Evolutionary conservation across 2,113 vertebrate species (phyloP).

Genomic region (Carollia perspicillata): DNA sequence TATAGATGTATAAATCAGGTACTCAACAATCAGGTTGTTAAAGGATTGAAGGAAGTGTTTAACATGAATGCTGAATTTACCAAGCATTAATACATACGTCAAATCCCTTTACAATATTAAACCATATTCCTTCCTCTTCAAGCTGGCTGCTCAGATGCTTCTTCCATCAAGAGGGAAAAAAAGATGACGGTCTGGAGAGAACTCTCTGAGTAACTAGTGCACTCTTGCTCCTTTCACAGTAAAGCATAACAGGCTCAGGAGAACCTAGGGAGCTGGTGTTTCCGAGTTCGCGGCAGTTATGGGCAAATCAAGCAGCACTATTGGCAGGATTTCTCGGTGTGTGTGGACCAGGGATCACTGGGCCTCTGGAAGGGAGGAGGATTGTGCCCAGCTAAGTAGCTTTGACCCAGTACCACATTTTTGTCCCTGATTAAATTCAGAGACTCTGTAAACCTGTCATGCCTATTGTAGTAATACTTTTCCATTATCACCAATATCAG

Average conservation of each 20-base stretch:
- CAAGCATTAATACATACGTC: neutral
- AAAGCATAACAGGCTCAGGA: neutral
- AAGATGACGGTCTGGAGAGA: neutral
- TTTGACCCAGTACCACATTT: neutral
- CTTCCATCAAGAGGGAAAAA: neutral
- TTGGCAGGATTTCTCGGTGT: neutral
- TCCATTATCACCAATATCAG: neutral
- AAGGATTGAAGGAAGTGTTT: constrained; percentile 42
- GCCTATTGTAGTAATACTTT: neutral
- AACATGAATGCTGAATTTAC: neutral
- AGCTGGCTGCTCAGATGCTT: neutral
- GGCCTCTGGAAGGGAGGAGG: neutral
- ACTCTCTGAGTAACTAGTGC: neutral
- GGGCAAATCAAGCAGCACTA: neutral
- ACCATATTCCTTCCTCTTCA: neutral
- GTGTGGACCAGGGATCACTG: neutral
- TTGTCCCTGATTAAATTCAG: neutral
- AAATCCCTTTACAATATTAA: neutral
- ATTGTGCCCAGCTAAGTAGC: neutral
- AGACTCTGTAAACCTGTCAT: neutral
- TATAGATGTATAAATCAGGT: no score
- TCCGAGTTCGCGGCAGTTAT: neutral
- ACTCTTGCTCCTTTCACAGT: neutral
- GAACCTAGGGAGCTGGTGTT: neutral
- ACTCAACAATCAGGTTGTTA: neutral